These are phyloP conservation scores for Lochmaea crataegi DNA, from an alignment of 2,888 invertebrate species.

Conservation along the genomic window DNA sequence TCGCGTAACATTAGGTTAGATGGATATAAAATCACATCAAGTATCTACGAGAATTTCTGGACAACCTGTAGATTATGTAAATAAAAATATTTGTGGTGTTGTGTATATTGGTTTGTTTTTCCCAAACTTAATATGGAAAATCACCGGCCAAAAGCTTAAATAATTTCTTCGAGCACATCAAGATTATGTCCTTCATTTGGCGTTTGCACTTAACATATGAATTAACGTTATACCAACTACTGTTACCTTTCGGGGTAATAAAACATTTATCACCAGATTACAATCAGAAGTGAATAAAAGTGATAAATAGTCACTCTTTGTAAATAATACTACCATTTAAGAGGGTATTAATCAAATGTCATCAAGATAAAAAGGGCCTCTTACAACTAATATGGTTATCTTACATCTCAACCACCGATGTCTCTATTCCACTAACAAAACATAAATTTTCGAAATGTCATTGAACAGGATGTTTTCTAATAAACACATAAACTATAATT, in stretches of 20 bases:
- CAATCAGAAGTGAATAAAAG: slow-evolving; percentile 28
- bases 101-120: too few species aligned
- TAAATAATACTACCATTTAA: slow-evolving; percentile 37
- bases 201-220: not conserved
- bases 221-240: not conserved
- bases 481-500: not conserved
- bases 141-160: too few species aligned
- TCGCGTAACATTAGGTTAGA: too few species aligned
- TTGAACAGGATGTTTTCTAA: not conserved
- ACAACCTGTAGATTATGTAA: too few species aligned
- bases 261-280: slow-evolving; percentile 40
- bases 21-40: too few species aligned
- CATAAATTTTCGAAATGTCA: not conserved
- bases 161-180: too few species aligned
- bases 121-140: too few species aligned
- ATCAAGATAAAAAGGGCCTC: slow-evolving; percentile 38
- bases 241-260: slow-evolving; percentile 26
- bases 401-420: slow-evolving; percentile 8
- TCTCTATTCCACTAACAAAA: slow-evolving; percentile 12
- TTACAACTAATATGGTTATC: slow-evolving; percentile 29
- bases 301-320: slow-evolving; percentile 33
- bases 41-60: too few species aligned
- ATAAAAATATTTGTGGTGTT: too few species aligned
- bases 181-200: not conserved
- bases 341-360: slow-evolving; percentile 40